phyloP scores from a whole-genome alignment of 2,113 vertebrate species.

The Cheilinus undulatus region DNA sequence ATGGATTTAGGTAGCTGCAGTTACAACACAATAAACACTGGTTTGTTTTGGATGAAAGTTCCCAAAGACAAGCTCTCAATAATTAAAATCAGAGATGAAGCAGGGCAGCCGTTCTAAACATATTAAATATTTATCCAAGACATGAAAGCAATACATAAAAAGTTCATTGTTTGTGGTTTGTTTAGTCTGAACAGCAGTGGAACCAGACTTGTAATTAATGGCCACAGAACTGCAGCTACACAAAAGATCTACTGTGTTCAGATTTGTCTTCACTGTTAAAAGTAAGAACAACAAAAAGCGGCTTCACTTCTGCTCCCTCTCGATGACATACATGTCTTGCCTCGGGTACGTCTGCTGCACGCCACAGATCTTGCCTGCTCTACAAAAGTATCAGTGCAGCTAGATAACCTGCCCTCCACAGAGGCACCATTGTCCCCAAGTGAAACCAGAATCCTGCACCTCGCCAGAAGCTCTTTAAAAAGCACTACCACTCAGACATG shows the following conservation, averaged over 20 bases:
- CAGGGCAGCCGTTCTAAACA: not conserved
- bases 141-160: constrained; percentile 11
- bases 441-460: constrained; percentile 69
- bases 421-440: constrained; percentile 71
- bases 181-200: constrained; percentile 20
- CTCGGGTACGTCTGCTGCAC: constrained; percentile 33
- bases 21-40: not conserved
- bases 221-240: constrained; percentile 10
- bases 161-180: constrained; percentile 26
- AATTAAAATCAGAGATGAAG: not conserved
- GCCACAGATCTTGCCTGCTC: constrained; percentile 29
- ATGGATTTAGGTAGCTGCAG: constrained; percentile 6
- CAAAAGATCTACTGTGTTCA: constrained; percentile 37
- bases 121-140: constrained; percentile 9
- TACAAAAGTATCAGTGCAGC: constrained; percentile 51
- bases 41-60: not conserved
- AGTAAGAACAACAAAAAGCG: constrained; percentile 34
- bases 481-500: constrained; percentile 53
- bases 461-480: constrained; percentile 44
- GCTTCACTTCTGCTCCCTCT: constrained; percentile 37
- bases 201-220: constrained; percentile 44
- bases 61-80: constrained; percentile 15
- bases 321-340: constrained; percentile 47
- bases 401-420: constrained; percentile 68
- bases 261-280: constrained; percentile 1